Evolutionary conservation across 2,888 invertebrate species (phyloP).

Genomic region (Orgyia antiqua): DNA sequence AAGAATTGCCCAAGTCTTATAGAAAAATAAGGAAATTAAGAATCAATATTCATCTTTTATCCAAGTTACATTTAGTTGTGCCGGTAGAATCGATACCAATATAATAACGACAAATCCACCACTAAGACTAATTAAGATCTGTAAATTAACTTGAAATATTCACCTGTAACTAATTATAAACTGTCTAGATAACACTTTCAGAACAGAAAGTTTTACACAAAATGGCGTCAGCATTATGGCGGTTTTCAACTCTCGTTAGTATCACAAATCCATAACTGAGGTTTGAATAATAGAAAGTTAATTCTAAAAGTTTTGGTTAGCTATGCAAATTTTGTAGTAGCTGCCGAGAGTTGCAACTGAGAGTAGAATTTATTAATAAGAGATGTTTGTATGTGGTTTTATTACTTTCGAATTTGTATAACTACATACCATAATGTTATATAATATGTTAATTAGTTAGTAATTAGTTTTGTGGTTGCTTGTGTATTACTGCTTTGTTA

Average conservation of each 20-base stretch:
- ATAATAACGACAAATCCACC: too few species aligned
- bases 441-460: slow-evolving; percentile 12
- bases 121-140: too few species aligned
- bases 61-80: too few species aligned
- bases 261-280: slow-evolving; percentile 7
- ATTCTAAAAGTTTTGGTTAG: slow-evolving; percentile 23
- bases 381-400: slow-evolving; percentile 13
- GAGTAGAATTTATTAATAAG: slow-evolving; percentile 14
- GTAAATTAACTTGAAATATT: too few species aligned
- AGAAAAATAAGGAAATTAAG: too few species aligned
- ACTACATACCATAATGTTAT: slow-evolving; percentile 14
- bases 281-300: slow-evolving; percentile 28
- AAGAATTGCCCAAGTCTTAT: too few species aligned
- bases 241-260: slow-evolving; percentile 3
- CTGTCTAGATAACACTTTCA: neutral
- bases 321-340: slow-evolving; percentile 26
- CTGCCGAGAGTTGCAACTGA: slow-evolving; percentile 13
- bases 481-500: too few species aligned
- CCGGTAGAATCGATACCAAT: too few species aligned
- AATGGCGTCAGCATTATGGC: slow-evolving; percentile 1
- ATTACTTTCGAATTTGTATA: slow-evolving; percentile 15
- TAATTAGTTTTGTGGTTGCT: too few species aligned
- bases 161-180: neutral
- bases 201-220: slow-evolving; percentile 3
- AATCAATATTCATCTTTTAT: too few species aligned